A percentile compares a stretch with the other conserved stretches of the same genome.
phyloP scores from a whole-genome alignment of 2,888 invertebrate genomes.

The Noctua comes region DNA sequence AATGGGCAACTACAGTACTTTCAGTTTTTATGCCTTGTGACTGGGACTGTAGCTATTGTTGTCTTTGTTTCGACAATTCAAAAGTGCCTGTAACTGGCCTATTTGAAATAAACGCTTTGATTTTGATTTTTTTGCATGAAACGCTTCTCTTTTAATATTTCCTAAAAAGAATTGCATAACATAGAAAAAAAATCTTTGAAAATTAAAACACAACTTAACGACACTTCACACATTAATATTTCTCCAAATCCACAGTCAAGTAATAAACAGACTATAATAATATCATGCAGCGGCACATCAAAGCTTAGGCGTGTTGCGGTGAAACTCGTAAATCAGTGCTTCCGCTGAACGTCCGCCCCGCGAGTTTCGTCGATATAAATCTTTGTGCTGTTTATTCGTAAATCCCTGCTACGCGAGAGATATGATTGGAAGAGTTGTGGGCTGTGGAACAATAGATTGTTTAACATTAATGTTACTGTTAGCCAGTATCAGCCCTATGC shows the following conservation, averaged over 20 bases:
- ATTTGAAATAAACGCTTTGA: no score
- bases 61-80: no score
- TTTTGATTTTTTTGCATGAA: neutral
- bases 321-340: slow-evolving; percentile 70
- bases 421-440: slow-evolving; percentile 9
- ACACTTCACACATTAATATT: slow-evolving; percentile 10
- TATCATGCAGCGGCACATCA: slow-evolving; percentile 69
- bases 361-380: slow-evolving; percentile 59
- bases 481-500: neutral
- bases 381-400: slow-evolving; percentile 42
- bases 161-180: neutral
- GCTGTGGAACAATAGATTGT: neutral
- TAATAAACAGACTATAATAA: slow-evolving; percentile 71
- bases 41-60: no score
- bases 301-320: slow-evolving; percentile 66
- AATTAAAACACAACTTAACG: slow-evolving; percentile 21
- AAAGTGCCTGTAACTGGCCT: no score
- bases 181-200: neutral
- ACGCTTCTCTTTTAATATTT: neutral
- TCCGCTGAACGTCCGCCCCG: slow-evolving; percentile 67
- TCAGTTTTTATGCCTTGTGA: no score
- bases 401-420: slow-evolving; percentile 31
- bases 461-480: neutral
- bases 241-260: slow-evolving; percentile 44
- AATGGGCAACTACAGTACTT: no score